Conservation (phyloP, 2,797 vertebrate species). For the Peromyscus nudipes region DNA sequence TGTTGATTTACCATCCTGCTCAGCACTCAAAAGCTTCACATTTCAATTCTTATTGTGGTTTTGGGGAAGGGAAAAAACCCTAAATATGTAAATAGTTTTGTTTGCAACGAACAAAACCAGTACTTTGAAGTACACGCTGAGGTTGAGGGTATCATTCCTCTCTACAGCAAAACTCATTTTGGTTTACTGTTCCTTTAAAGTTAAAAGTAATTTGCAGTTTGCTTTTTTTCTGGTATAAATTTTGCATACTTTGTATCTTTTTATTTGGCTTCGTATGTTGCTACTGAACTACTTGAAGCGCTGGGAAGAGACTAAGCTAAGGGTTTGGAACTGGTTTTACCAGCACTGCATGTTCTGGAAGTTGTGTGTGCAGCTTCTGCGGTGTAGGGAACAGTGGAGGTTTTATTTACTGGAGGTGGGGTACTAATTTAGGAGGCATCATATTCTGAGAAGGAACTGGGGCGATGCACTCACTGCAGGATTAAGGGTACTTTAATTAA, state of each 20-base stretch:
- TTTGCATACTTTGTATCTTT: slow-evolving; percentile 54
- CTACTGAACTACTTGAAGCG: slow-evolving; percentile 25
- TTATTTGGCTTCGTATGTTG: slow-evolving; percentile 24
- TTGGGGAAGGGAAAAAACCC: neutral
- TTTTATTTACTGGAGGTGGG: slow-evolving; percentile 39
- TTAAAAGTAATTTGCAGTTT: slow-evolving; percentile 63
- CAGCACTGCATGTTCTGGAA: slow-evolving; percentile 67
- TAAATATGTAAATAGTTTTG: slow-evolving; percentile 44
- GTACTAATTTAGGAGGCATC: slow-evolving; percentile 27
- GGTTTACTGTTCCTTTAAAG: slow-evolving; percentile 36
- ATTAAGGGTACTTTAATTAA: neutral
- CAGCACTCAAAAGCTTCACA: slow-evolving; percentile 43
- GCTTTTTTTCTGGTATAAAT: neutral
- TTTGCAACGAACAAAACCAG: slow-evolving; percentile 20
- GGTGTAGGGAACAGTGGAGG: neutral
- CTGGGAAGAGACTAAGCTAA: slow-evolving; percentile 8
- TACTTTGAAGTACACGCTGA: slow-evolving; percentile 24
- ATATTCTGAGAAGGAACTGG: slow-evolving; percentile 47
- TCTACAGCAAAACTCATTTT: slow-evolving; percentile 29
- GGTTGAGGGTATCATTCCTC: slow-evolving; percentile 24
- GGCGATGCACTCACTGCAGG: neutral
- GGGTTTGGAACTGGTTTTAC: slow-evolving; percentile 77
- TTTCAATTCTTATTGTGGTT: slow-evolving; percentile 14
- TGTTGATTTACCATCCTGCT: slow-evolving; percentile 29
- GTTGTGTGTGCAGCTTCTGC: slow-evolving; percentile 40